Percentiles rank a stretch among this genome's conserved stretches.
Evolutionary conservation across 1,140 invertebrate genomes (phyloP).

Genomic region (Ptiloglossa arizonensis): DNA sequence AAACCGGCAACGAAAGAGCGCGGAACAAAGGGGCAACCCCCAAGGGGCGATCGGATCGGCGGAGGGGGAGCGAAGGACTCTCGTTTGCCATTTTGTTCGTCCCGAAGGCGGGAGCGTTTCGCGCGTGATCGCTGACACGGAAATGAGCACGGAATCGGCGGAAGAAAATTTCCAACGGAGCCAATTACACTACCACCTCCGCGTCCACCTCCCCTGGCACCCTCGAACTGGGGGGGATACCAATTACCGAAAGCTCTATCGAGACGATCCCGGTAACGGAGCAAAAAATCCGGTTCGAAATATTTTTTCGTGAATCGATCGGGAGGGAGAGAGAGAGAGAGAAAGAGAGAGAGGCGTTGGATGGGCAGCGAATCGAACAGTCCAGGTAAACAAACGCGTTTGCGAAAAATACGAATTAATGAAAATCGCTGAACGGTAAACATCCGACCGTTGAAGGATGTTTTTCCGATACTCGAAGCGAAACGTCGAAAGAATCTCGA

Average conservation of each 20-base stretch:
- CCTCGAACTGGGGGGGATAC: neutral
- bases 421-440: neutral
- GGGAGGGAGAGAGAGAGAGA: too few relatives aligned
- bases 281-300: neutral
- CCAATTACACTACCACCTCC: too few relatives aligned
- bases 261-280: neutral
- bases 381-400: neutral
- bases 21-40: neutral
- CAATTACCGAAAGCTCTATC: neutral
- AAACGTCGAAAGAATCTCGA: neutral
- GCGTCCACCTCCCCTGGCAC: too few relatives aligned
- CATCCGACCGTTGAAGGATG: neutral
- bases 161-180: neutral
- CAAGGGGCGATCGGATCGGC: too few relatives aligned
- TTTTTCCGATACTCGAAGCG: neutral
- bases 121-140: neutral
- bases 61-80: neutral
- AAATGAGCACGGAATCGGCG: neutral
- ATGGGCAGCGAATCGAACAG: neutral
- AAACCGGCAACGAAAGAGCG: neutral
- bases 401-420: constrained; percentile 23
- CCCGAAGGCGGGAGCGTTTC: neutral
- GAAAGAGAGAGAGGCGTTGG: too few relatives aligned
- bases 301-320: too few relatives aligned
- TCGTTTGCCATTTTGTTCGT: neutral